Percentiles rank a stretch among this genome's conserved stretches.
These are phyloP conservation scores for Euborellia annulipes DNA, from an alignment of 1,140 invertebrate genomes.

Conservation along the genomic window DNA sequence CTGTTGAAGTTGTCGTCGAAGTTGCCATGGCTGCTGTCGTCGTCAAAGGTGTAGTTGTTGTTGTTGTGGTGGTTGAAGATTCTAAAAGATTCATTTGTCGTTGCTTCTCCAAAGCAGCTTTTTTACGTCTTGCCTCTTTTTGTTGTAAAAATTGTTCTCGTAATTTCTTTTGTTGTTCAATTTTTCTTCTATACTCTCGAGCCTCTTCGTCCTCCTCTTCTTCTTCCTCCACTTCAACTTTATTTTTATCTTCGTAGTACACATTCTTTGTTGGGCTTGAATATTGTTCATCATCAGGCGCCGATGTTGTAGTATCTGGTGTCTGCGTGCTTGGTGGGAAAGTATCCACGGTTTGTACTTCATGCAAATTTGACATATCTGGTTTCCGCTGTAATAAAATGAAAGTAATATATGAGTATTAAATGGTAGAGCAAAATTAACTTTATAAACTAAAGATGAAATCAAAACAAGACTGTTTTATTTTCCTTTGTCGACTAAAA, in stretches of 20 bases:
- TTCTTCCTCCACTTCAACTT: neutral
- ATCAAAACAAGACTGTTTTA: too few relatives aligned
- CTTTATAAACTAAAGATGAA: too few relatives aligned
- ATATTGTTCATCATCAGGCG: neutral
- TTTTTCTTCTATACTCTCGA: slow-evolving; percentile 40
- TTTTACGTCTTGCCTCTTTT: slow-evolving; percentile 42
- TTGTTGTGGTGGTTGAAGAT: too few relatives aligned
- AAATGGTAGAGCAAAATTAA: too few relatives aligned
- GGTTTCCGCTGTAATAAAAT: slow-evolving; percentile 8
- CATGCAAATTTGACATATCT: slow-evolving; percentile 11
- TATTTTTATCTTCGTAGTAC: slow-evolving; percentile 1
- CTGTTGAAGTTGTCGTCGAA: too few relatives aligned
- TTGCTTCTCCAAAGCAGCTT: slow-evolving; percentile 33
- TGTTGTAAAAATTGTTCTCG: slow-evolving; percentile 39
- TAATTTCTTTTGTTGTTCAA: slow-evolving; percentile 44
- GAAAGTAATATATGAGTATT: too few relatives aligned
- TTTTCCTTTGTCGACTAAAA: too few relatives aligned
- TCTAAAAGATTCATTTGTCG: slow-evolving; percentile 12
- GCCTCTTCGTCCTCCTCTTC: slow-evolving; percentile 42
- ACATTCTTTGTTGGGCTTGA: too few relatives aligned
- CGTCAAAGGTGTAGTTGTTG: too few relatives aligned
- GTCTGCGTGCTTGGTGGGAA: neutral
- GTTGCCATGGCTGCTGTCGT: too few relatives aligned
- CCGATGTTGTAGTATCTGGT: too few relatives aligned
- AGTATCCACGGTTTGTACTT: slow-evolving; percentile 12